Percentiles rank a stretch among this genome's conserved stretches.
phyloP scores from a whole-genome alignment of 2,113 vertebrate species.

The Pleuronectes platessa region DNA sequence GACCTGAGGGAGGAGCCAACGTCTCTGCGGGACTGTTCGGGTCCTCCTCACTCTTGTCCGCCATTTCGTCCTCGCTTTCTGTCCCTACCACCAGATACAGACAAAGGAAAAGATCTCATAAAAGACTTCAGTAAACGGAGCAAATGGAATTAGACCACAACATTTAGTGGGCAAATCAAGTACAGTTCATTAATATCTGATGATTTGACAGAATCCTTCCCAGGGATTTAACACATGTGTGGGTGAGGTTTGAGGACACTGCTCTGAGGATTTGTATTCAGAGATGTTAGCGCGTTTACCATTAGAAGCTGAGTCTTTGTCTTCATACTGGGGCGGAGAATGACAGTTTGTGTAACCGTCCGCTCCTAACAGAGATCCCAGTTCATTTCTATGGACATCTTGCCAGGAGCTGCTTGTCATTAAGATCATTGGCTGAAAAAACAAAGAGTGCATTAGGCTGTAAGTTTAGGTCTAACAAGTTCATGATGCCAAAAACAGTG shows the following conservation, averaged over 20 bases:
- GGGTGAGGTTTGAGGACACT: background rate
- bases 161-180: background rate
- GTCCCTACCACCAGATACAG: constrained; percentile 30
- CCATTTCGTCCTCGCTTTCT: constrained; percentile 32
- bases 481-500: background rate
- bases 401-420: constrained; percentile 65
- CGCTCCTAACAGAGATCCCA: constrained; percentile 64
- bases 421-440: constrained; percentile 69
- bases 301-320: constrained; percentile 40
- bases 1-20: constrained; percentile 39
- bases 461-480: background rate
- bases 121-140: no score
- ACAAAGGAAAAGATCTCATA: background rate
- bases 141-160: no score
- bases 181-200: background rate
- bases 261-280: background rate
- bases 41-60: constrained; percentile 43
- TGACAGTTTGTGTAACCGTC: constrained; percentile 66
- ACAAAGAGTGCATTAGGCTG: background rate
- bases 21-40: constrained; percentile 43
- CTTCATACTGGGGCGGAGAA: constrained; percentile 63
- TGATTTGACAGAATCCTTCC: no score
- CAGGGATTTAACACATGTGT: background rate
- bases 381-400: constrained; percentile 48
- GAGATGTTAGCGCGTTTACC: constrained; percentile 54